Conservation (phyloP, 2,888 invertebrate genomes). For the Chymomyza procnemis region DNA sequence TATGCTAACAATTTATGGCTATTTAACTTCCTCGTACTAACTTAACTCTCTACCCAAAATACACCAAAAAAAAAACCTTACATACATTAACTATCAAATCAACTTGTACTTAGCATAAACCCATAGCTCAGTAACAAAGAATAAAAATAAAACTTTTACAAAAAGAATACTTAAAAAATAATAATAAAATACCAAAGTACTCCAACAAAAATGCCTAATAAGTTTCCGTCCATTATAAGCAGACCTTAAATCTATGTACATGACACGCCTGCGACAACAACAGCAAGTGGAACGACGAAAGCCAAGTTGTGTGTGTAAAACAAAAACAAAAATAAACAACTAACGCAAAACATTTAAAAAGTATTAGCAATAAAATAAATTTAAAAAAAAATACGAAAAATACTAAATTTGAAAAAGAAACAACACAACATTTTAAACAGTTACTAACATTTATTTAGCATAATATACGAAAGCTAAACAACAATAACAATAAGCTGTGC, state of each 20-base stretch:
- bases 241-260: conserved; percentile 78
- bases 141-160: conserved; percentile 26
- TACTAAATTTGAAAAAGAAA: conserved; percentile 30
- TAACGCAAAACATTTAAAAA: conserved; percentile 54
- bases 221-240: conserved; percentile 79
- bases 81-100: conserved; percentile 21
- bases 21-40: too few relatives aligned
- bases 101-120: conserved; percentile 25
- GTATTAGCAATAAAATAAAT: conserved; percentile 15
- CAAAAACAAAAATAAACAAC: conserved; percentile 24
- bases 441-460: conserved; percentile 58
- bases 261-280: conserved; percentile 18
- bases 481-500: conserved; percentile 55
- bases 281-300: conserved; percentile 49
- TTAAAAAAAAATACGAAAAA: conserved; percentile 18
- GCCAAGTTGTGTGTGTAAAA: conserved; percentile 48
- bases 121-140: conserved; percentile 22
- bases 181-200: conserved; percentile 14
- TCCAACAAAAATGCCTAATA: conserved; percentile 74
- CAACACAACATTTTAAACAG: conserved; percentile 65
- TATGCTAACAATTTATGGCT: too few relatives aligned
- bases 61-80: too few relatives aligned
- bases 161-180: conserved; percentile 28
- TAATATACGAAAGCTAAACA: conserved; percentile 31
- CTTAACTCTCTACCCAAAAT: too few relatives aligned